Conservation (phyloP, 2,888 invertebrate species). For the Synergus japonicus region DNA sequence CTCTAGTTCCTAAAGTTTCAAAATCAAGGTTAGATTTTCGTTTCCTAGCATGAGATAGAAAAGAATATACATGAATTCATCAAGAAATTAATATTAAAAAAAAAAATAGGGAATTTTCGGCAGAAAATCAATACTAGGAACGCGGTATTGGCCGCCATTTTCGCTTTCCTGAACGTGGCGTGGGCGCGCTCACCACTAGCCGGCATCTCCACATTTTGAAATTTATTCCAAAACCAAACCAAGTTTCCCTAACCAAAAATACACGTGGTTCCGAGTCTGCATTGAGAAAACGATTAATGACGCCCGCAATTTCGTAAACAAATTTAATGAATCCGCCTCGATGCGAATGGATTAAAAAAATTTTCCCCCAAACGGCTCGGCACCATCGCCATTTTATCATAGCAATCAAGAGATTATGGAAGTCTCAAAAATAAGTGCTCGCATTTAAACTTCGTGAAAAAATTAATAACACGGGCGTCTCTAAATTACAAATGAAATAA, state of each 20-base stretch:
- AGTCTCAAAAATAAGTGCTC: constrained; percentile 1
- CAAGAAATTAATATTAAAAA: neutral
- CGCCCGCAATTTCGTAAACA: constrained; percentile 16
- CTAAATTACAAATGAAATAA: constrained; percentile 5
- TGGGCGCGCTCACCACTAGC: neutral
- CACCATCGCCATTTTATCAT: constrained; percentile 20
- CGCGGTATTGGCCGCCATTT: constrained; percentile 31
- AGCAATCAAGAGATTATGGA: neutral
- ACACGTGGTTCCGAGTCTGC: neutral
- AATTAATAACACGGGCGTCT: constrained; percentile 32
- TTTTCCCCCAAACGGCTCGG: neutral
- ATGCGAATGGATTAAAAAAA: constrained; percentile 16
- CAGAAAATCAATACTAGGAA: constrained; percentile 13
- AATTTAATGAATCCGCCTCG: neutral
- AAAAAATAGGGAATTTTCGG: neutral
- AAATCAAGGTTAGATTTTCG: neutral
- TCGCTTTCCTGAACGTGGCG: neutral
- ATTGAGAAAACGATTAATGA: neutral
- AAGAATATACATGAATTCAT: neutral
- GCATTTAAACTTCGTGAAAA: neutral
- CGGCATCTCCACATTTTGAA: constrained; percentile 18
- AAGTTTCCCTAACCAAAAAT: constrained; percentile 13
- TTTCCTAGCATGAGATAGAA: neutral
- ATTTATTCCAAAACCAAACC: neutral
- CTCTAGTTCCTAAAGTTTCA: neutral